phyloP scores from a whole-genome alignment of 2,888 invertebrate genomes.

The Hypomecis atomaria region DNA sequence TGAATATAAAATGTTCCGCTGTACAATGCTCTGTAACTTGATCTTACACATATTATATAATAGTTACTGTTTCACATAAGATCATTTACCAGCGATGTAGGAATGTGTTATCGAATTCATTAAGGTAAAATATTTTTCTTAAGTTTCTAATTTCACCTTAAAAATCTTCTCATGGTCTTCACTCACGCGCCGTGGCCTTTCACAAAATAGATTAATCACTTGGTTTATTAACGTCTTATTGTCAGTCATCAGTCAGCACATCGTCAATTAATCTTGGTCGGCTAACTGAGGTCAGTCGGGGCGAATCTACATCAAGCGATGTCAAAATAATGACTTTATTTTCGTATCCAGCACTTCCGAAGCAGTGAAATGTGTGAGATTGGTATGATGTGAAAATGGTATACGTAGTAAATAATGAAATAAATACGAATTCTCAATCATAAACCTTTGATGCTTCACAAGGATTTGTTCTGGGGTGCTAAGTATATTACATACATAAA shows the following conservation, averaged over 20 bases:
- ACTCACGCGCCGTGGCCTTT: constrained; percentile 34
- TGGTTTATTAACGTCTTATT: constrained; percentile 38
- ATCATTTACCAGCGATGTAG: background rate
- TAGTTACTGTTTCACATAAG: too few species aligned
- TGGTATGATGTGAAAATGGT: too few species aligned
- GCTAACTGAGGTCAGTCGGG: constrained; percentile 30
- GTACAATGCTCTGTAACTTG: too few species aligned
- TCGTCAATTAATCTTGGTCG: constrained; percentile 37
- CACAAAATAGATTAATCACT: constrained; percentile 40
- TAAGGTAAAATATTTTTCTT: constrained; percentile 11
- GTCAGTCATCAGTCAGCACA: constrained; percentile 39
- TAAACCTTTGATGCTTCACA: too few species aligned
- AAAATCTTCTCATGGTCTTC: constrained; percentile 37
- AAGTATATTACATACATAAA: too few species aligned
- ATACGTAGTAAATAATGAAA: too few species aligned
- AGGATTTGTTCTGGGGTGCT: too few species aligned
- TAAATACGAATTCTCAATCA: too few species aligned
- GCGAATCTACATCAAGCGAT: constrained; percentile 12
- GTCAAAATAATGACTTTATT: constrained; percentile 20
- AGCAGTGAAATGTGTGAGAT: too few species aligned
- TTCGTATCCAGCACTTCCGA: background rate
- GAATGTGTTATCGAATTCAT: constrained; percentile 7
- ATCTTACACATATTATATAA: too few species aligned
- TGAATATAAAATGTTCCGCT: too few species aligned
- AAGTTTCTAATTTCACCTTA: constrained; percentile 27